Base-by-base conservation (phyloP, 2,888 invertebrate species). In the Dichetophora obliterata region DNA sequence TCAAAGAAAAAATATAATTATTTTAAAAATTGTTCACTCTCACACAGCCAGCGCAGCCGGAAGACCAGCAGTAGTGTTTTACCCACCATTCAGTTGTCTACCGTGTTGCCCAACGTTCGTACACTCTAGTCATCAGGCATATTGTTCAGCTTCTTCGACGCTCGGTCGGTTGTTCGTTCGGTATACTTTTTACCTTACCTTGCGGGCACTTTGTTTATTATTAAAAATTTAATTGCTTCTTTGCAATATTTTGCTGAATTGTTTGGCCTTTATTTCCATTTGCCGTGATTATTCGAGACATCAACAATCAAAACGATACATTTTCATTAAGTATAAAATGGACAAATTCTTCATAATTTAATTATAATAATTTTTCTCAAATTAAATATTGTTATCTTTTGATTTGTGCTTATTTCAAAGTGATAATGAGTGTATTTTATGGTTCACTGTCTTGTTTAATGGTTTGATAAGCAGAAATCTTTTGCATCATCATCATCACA, bases 41-140 rank as follows among this genome's bases (percentile, higher is more conserved):
- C 66, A 22, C 22, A 24, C 50, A 52, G 34, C 31, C 27, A 34
- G 11, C 50, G 34, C 14, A 52, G 22, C 65, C 54, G 66, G 66
- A 66, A 65, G 54, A 24, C 65, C 54, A 24, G 11, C 65, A 74
- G 74, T 66, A 24, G 54, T 65, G 34, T 66, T 24, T 65, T 16
- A 37, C n/a, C 54, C n/a, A n/a, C 24, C 52, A 54, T 74, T n/a
- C 74, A 54, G 52, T 54, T 34, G 50, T 54, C 14, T 65, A 19
- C 66, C 8, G 9, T 50, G 19, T 34, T 34, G 68, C 11, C 14
- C 22, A 22, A n/a, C 22, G 9, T 24, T 68, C 31, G n/a, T 48
- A 9, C 16, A 24, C 34, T 37, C 65, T 27, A 16, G 31, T n/a
- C 63, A 63, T 27, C 22, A 8, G 54, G 5, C 63, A n/a, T n/a